Evolutionary conservation across 2,797 vertebrate genomes (phyloP).

Genomic region (Sparidentex hasta): DNA sequence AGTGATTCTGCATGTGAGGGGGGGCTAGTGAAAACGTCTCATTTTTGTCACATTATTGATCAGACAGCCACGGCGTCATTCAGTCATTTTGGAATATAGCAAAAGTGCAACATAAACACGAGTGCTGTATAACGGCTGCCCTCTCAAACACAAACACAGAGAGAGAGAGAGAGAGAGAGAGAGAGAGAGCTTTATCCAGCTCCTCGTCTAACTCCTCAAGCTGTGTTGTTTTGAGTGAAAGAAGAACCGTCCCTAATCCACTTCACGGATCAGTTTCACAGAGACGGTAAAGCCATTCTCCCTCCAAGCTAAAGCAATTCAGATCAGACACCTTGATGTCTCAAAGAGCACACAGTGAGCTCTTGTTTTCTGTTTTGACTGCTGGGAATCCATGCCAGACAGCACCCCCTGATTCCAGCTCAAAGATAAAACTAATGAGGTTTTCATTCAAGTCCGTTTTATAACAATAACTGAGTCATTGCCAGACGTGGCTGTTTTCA

Average conservation of each 20-base stretch:
- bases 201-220: constrained; percentile 77
- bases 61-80: constrained; percentile 1
- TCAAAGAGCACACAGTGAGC: constrained; percentile 86
- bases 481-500: constrained; percentile 77
- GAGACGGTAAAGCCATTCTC: constrained; percentile 84
- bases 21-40: constrained; percentile 4
- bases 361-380: constrained; percentile 88
- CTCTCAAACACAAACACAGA: constrained; percentile 59
- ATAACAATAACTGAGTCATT: constrained; percentile 82
- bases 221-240: constrained; percentile 86
- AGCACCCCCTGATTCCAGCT: constrained; percentile 82
- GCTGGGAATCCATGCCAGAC: constrained; percentile 84
- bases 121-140: constrained; percentile 38
- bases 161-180: neutral
- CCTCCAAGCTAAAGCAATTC: constrained; percentile 85
- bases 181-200: constrained; percentile 63
- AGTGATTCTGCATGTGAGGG: constrained; percentile 17
- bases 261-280: constrained; percentile 86
- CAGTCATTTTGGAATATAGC: constrained; percentile 27
- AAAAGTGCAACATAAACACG: constrained; percentile 41
- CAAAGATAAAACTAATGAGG: constrained; percentile 86
- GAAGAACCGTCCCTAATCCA: constrained; percentile 87
- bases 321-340: constrained; percentile 88
- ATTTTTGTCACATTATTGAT: constrained; percentile 18
- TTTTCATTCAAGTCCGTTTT: constrained; percentile 81